Base-by-base conservation (phyloP, 2,113 vertebrate genomes). In the Montifringilla adamsi region DNA sequence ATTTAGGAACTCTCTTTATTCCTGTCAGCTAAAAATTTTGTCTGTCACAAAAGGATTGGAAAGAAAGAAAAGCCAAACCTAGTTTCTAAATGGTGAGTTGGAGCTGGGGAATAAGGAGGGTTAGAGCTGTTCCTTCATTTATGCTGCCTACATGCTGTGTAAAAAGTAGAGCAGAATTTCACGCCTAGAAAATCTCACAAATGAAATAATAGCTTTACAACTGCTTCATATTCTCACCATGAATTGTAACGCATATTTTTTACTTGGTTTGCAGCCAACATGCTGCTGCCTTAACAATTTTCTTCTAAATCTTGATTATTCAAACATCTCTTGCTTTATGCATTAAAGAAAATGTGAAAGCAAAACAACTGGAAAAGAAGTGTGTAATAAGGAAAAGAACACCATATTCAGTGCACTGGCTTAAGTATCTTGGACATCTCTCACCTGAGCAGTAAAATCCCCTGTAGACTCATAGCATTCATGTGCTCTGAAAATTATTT, bases 111-210 rank as follows among this genome's bases (percentile, higher is more conserved):
- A 46, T 47, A 33, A 59, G 46, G 66, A 86, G 23, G 13, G 24
- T 63, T 91, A 76, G 79, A 87, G 21, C 68, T 88, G 46, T 73
- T 78, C 46, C 60, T 92, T 86, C 90, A 87, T 74, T 95, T 96
- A 88, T 56, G 44, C 58, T 85, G 81, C 84, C 33, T 89, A 30
- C 92, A 84, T 66, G 69, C 86, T 92, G 76, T 89, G 84, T 89
- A 82, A 87, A 94, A 95, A 92, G 77, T 47, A 84, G 88, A 93
- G 58, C 84, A 87, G 62, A 79, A 92, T 96, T 95, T 94, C 84
- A 93, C 9, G 13, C 86, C 90, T 91, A 83, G 75, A 46, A 78
- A 62, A 83, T 84, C 52, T 92, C 78, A 63, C 9, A 0, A 64
- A 82, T 52, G 31, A 85, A 93, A 88, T 69, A 95, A 86, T 92